Conservation (phyloP, 2,797 vertebrate species). For the Antennarius maculatus region DNA sequence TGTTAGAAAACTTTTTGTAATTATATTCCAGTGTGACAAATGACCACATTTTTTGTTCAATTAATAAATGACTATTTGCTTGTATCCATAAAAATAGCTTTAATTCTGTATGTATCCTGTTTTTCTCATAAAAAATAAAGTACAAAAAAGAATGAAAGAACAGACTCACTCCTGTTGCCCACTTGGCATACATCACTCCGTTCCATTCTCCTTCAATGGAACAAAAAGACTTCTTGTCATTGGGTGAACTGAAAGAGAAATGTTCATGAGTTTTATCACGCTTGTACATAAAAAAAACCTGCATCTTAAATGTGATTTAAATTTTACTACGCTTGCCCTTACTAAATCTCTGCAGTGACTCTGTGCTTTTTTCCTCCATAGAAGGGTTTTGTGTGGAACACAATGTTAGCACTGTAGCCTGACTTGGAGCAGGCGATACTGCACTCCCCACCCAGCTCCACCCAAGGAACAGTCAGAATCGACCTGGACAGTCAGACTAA, state of each 20-base stretch:
- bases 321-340: constrained; percentile 58
- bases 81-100: background rate
- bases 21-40: background rate
- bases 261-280: background rate
- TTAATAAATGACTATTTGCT: background rate
- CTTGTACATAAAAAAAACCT: background rate
- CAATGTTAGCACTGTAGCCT: constrained; percentile 93
- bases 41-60: background rate
- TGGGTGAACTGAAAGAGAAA: constrained; percentile 86
- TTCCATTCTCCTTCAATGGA: constrained; percentile 99
- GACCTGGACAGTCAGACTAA: constrained; percentile 83
- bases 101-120: background rate
- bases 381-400: constrained; percentile 99
- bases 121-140: background rate
- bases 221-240: constrained; percentile 97
- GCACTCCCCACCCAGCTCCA: constrained; percentile 97
- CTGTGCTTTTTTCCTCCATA: constrained; percentile 99
- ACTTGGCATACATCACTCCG: constrained; percentile 96
- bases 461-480: constrained; percentile 98
- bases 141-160: background rate
- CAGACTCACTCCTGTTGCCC: constrained; percentile 90
- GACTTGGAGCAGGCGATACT: constrained; percentile 96
- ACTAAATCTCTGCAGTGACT: constrained; percentile 98
- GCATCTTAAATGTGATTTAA: background rate
- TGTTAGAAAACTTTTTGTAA: background rate